phyloP scores from a whole-genome alignment of 2,888 invertebrate species.

The Malthinus seriepunctatus region DNA sequence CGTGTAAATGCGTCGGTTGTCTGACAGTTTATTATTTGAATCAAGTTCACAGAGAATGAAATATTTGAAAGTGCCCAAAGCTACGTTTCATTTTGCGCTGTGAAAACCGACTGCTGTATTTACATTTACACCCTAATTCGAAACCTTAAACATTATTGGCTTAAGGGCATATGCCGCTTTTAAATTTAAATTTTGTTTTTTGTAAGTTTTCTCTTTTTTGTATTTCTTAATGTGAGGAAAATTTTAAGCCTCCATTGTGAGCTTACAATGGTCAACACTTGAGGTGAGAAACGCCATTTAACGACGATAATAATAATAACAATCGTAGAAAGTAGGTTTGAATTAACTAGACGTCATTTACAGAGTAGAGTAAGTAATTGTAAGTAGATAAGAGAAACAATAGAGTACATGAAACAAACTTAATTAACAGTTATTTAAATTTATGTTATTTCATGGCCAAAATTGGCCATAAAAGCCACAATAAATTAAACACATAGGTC shows the following conservation, averaged over 20 bases:
- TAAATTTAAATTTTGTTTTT: slow-evolving; percentile 10
- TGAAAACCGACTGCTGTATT: slow-evolving; percentile 19
- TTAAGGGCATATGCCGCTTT: slow-evolving; percentile 15
- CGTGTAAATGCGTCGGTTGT: slow-evolving; percentile 1
- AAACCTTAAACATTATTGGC: slow-evolving; percentile 10
- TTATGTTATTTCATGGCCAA: slow-evolving; percentile 24
- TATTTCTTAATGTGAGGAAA: no score
- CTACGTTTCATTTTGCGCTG: slow-evolving; percentile 16
- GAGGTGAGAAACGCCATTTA: no score
- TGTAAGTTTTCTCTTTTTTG: neutral
- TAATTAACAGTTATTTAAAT: slow-evolving; percentile 28
- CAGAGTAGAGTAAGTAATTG: slow-evolving; percentile 3
- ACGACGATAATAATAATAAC: no score
- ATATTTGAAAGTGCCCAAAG: slow-evolving; percentile 16
- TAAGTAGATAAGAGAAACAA: slow-evolving; percentile 25
- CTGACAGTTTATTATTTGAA: slow-evolving; percentile 7
- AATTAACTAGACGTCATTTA: no score
- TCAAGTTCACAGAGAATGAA: slow-evolving; percentile 5
- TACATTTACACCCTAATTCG: slow-evolving; percentile 21
- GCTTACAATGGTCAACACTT: no score
- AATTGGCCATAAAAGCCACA: slow-evolving; percentile 23
- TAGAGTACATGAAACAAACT: slow-evolving; percentile 20
- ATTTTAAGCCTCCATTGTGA: no score
- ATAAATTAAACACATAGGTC: slow-evolving; percentile 22
- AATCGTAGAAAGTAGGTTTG: no score